Percentiles rank a stretch among this genome's conserved stretches.
Conservation (phyloP, 64 coral and sea anemone species). For the Catalaphyllia jardinei region DNA sequence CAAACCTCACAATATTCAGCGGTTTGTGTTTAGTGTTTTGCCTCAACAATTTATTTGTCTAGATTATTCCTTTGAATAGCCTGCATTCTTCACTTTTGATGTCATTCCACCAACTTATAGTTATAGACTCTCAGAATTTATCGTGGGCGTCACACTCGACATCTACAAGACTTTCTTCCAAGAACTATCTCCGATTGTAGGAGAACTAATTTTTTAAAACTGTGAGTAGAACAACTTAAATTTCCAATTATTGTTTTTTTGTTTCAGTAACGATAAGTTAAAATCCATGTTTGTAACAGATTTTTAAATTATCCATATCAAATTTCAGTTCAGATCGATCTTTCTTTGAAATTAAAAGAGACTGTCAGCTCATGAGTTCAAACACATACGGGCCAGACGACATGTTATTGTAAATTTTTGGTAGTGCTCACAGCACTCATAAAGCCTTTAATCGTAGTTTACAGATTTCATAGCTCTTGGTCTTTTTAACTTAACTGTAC, state of each 20-base stretch:
- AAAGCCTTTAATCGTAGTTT: not conserved
- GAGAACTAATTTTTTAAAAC: too few relatives aligned
- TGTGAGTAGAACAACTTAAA: too few relatives aligned
- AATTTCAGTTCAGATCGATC: too few relatives aligned
- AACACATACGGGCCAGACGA: not conserved
- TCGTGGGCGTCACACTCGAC: not conserved
- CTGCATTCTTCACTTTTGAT: not conserved
- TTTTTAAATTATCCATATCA: too few relatives aligned
- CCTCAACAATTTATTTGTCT: slow-evolving; percentile 1
- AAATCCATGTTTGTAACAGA: too few relatives aligned
- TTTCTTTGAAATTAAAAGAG: too few relatives aligned
- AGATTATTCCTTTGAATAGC: slow-evolving; percentile 1
- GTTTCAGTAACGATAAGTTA: too few relatives aligned
- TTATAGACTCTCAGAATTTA: not conserved
- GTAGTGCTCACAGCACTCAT: not conserved
- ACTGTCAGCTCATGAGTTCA: too few relatives aligned
- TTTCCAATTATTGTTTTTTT: too few relatives aligned
- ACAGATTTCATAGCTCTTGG: not conserved
- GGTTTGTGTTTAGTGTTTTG: not conserved
- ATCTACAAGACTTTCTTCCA: too few relatives aligned
- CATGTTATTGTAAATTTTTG: not conserved
- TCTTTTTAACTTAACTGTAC: not conserved
- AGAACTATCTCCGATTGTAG: too few relatives aligned
- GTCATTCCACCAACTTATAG: not conserved
- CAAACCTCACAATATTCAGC: not conserved